Conservation (phyloP, 2,113 vertebrate genomes). For the Labeo rohita region DNA sequence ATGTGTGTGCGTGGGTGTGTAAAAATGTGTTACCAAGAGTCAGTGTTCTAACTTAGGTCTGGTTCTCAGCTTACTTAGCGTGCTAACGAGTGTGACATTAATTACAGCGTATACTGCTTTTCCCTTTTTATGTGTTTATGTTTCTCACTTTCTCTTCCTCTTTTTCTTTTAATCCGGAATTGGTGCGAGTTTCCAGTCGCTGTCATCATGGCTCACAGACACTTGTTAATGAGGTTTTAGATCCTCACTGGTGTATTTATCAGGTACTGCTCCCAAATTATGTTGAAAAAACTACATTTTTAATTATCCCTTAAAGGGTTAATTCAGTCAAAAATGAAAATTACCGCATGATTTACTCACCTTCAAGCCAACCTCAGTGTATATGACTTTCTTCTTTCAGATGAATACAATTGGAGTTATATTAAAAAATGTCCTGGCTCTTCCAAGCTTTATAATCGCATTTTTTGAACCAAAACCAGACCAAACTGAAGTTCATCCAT, state of each 20-base stretch:
- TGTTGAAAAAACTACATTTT: background rate
- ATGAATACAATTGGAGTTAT: no score
- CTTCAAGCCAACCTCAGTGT: no score
- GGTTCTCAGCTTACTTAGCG: constrained; percentile 69
- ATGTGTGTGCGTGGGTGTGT: constrained; percentile 18
- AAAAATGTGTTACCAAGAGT: constrained; percentile 9
- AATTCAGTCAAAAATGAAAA: no score
- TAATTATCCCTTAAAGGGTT: background rate
- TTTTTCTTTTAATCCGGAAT: constrained; percentile 18
- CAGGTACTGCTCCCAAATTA: background rate
- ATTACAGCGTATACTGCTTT: constrained; percentile 72
- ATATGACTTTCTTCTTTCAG: no score
- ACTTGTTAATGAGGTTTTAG: constrained; percentile 13
- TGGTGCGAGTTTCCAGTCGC: constrained; percentile 44
- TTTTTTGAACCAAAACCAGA: no score
- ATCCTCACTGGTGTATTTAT: background rate
- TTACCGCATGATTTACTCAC: no score
- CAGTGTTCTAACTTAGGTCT: constrained; percentile 10
- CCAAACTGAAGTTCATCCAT: no score
- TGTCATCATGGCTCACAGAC: constrained; percentile 29
- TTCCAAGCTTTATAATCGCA: no score
- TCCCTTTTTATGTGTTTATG: background rate
- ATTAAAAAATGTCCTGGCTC: no score
- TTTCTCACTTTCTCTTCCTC: constrained; percentile 53
- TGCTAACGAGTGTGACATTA: constrained; percentile 85